phyloP scores from a whole-genome alignment of 1,140 invertebrate genomes.

The Lerema accius region DNA sequence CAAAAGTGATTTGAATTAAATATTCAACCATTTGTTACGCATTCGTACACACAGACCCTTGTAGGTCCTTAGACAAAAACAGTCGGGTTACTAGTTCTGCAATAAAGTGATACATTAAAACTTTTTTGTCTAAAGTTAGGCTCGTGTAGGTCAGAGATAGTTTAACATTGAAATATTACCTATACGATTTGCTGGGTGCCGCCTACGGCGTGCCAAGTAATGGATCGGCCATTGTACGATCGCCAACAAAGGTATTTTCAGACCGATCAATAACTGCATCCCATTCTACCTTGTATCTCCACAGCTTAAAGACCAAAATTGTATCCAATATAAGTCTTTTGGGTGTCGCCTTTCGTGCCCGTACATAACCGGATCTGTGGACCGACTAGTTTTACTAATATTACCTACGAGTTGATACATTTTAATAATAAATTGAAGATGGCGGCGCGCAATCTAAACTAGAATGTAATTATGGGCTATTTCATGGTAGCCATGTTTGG shows the following conservation, averaged over 20 bases:
- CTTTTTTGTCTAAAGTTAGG: too few relatives aligned
- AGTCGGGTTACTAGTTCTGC: too few relatives aligned
- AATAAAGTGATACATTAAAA: too few relatives aligned
- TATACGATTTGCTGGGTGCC: constrained; percentile 40
- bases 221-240: constrained; percentile 33
- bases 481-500: constrained; percentile 28
- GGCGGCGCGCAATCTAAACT: constrained; percentile 35
- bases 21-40: too few relatives aligned
- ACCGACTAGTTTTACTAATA: constrained; percentile 44
- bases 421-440: constrained; percentile 44
- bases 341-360: constrained; percentile 15
- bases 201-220: constrained; percentile 43
- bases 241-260: constrained; percentile 12
- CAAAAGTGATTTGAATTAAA: too few relatives aligned
- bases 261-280: background rate
- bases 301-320: constrained; percentile 29
- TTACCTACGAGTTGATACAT: constrained; percentile 42
- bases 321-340: constrained; percentile 16
- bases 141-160: constrained; percentile 37
- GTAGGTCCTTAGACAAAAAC: too few relatives aligned
- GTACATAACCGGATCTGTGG: constrained; percentile 45
- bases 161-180: constrained; percentile 43
- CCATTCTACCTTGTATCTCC: constrained; percentile 1
- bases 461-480: constrained; percentile 36
- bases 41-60: too few relatives aligned